phyloP scores from a whole-genome alignment of 2,888 invertebrate genomes.

The Pachycephus smyrnensis region DNA sequence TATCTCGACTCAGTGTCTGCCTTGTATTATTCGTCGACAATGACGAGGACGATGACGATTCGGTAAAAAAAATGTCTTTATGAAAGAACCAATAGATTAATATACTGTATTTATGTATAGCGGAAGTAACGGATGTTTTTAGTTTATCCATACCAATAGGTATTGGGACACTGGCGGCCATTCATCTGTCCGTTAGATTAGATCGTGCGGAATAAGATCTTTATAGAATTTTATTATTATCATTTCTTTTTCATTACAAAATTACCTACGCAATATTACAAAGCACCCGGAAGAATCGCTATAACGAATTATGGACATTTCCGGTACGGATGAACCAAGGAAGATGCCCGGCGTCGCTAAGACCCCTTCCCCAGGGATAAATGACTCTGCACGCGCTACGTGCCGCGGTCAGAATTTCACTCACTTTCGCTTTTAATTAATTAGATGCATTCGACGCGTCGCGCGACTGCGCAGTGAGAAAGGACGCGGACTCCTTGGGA shows the following conservation, averaged over 20 bases:
- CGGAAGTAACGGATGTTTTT: not conserved
- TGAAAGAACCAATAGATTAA: not conserved
- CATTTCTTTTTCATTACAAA: not conserved
- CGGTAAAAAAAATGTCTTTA: not conserved
- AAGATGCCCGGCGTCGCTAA: not conserved
- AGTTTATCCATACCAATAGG: not conserved
- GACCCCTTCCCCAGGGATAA: not conserved
- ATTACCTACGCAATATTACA: too few species aligned
- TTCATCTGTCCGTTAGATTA: not conserved
- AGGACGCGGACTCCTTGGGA: slow-evolving; percentile 17
- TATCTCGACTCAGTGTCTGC: not conserved
- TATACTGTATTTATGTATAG: not conserved
- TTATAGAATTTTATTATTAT: too few species aligned
- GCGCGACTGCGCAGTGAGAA: slow-evolving; percentile 15
- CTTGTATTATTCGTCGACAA: not conserved
- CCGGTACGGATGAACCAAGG: not conserved
- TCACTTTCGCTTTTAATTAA: slow-evolving; percentile 54
- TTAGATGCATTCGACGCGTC: slow-evolving; percentile 32
- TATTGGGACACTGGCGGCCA: not conserved
- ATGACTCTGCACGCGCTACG: not conserved
- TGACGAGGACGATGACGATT: not conserved
- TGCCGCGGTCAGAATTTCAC: slow-evolving; percentile 40
- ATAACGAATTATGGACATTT: too few species aligned
- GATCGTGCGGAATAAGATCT: not conserved
- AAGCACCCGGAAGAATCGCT: too few species aligned